Conservation (phyloP, 2,797 vertebrate species). For the Manis javanica region DNA sequence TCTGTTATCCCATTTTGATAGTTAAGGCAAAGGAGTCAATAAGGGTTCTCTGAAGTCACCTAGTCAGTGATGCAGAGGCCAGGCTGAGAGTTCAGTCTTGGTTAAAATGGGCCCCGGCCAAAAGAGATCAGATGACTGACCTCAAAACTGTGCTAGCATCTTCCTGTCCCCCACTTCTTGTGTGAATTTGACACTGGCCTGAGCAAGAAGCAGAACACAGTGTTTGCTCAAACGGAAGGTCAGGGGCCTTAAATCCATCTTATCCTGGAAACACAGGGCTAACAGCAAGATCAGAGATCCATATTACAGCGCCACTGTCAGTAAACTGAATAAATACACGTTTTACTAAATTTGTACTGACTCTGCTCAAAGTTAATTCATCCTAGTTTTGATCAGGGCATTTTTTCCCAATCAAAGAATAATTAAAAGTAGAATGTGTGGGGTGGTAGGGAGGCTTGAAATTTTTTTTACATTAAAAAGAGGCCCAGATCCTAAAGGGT, state of each 20-base stretch:
- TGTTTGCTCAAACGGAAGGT: background rate
- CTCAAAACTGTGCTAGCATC: background rate
- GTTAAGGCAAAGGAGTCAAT: background rate
- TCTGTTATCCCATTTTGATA: background rate
- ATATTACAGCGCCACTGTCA: fast-evolving
- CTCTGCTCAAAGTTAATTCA: background rate
- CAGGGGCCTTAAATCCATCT: background rate
- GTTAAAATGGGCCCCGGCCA: background rate
- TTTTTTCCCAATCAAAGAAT: conserved; percentile 20
- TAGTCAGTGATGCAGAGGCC: background rate
- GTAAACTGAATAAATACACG: background rate
- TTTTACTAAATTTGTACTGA: background rate
- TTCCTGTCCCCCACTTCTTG: background rate
- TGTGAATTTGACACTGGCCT: background rate
- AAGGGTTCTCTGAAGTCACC: background rate
- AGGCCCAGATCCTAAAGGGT: background rate
- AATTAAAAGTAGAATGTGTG: background rate
- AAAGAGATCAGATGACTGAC: background rate
- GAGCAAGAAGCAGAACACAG: background rate
- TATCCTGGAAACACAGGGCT: background rate
- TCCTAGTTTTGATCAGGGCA: background rate
- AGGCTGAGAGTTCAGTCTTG: background rate
- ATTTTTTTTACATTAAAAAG: conserved; percentile 1
- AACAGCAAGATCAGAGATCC: background rate
- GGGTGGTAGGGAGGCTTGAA: background rate